Evolutionary conservation across 2,113 vertebrate genomes (phyloP).

Genomic region (Haliaeetus leucogaster): DNA sequence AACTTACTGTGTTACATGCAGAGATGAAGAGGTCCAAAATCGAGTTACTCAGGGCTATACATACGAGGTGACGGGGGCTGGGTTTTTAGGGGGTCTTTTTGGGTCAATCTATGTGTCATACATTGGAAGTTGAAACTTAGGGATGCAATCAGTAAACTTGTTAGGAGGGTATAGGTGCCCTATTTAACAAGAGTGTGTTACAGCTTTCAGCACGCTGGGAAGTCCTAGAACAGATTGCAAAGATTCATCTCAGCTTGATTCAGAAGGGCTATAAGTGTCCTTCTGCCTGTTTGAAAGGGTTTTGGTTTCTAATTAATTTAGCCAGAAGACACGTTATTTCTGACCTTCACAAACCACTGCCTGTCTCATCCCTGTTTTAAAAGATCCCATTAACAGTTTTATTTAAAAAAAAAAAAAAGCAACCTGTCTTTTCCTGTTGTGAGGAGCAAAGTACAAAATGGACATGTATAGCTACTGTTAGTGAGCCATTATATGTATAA

Average conservation of each 20-base stretch:
- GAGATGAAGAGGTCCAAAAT: neutral
- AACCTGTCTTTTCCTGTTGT: neutral
- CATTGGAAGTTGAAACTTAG: neutral
- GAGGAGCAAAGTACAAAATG: neutral
- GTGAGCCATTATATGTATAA: neutral
- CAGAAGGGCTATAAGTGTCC: conserved; percentile 1
- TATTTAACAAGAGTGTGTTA: neutral
- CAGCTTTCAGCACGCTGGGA: conserved; percentile 1
- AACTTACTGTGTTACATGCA: neutral
- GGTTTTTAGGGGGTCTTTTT: neutral
- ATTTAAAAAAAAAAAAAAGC: neutral
- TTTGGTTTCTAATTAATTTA: conserved; percentile 54
- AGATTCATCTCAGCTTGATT: conserved; percentile 46
- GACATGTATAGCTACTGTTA: neutral
- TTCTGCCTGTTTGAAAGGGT: conserved; percentile 8
- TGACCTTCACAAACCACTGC: conserved; percentile 44
- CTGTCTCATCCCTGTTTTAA: neutral
- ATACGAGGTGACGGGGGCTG: neutral
- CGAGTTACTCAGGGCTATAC: neutral
- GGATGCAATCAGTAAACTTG: neutral
- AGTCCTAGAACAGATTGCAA: conserved; percentile 37
- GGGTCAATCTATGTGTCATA: neutral
- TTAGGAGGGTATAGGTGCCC: neutral
- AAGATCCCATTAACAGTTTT: neutral
- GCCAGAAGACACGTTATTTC: conserved; percentile 6